Base-by-base conservation (phyloP, 2,113 vertebrate species). In the Leuciscus idus region DNA sequence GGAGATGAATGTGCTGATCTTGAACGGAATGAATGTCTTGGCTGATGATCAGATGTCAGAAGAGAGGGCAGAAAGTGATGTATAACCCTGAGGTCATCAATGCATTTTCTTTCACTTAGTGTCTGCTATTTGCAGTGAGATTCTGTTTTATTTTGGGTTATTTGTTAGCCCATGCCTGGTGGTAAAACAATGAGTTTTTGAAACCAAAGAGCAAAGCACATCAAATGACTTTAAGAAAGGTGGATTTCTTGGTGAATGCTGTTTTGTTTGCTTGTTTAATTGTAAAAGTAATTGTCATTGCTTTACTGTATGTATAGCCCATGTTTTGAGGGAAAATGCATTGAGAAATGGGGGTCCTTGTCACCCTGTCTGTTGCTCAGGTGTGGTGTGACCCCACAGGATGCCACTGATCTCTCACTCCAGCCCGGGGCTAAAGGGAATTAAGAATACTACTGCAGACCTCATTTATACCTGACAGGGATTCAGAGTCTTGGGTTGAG, bases 391-490 rank as follows among this genome's bases (percentile, higher is more conserved):
- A 91, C 91, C 90, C 91, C 87, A 84, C 86, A 92, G 90, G 90
- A 92, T 91, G 90, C 92, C 90, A 90, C 89, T 89, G 88, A 87
- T 87, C 87, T 92, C 89, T 90, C 90, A 83, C 52, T 88, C 90
- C 89, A 92, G 92, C 92, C 89, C 72, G 23, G 6, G 91, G 92
- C 90, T 91, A 88, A 86, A 83, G 90, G 90, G 85, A 88, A 84
- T 87, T 74, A 90, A 92, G 91, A 94, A 93, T 94, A 93, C 85
- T 86, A 66, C 75, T 83, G 30, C 76, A 80, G 87, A 91, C 74
- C 46, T 91, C 90, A 89, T 95, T 94, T 93, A 92, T 93, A 92
- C 91, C 91, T 94, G 93, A 93, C 93, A 93, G 90, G 87, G 88
- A 84, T 86, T 88, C 89, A 84, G 81, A 88, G 89, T 92, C 82